Conservation (phyloP, 2,113 vertebrate genomes). For the Pterophyllum scalare region DNA sequence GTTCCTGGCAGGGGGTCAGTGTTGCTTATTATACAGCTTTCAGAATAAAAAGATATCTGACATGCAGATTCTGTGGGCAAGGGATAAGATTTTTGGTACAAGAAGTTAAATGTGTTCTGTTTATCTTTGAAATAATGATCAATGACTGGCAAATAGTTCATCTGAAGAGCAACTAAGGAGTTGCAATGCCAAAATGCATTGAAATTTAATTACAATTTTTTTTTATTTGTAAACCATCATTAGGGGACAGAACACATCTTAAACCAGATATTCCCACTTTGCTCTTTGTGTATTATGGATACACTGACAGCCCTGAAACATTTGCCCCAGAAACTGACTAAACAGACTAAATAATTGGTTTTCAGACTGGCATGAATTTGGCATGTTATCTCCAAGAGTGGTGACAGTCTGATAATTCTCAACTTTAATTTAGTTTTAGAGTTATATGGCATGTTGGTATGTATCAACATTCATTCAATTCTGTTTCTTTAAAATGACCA, state of each 20-base stretch:
- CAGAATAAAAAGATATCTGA: background rate
- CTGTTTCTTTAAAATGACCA: background rate
- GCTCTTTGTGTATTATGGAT: background rate
- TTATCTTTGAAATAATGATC: background rate
- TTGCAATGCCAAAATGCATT: background rate
- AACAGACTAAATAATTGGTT: background rate
- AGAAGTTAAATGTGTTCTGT: background rate
- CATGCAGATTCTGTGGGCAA: background rate
- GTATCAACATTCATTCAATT: background rate
- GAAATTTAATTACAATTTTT: background rate
- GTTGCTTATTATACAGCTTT: background rate
- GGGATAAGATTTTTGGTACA: accelerated
- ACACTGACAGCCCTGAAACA: background rate
- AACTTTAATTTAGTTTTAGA: background rate
- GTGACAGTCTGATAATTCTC: background rate
- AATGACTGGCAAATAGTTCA: background rate
- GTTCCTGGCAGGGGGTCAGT: background rate
- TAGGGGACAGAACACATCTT: accelerated
- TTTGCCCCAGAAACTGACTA: background rate
- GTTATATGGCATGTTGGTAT: background rate
- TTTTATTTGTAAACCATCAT: background rate
- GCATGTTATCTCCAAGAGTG: background rate
- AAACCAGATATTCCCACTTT: background rate
- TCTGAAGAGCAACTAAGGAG: background rate
- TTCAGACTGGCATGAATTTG: background rate